Base-by-base conservation (phyloP, 2,888 invertebrate species). In the Willowsia nigromaculata region DNA sequence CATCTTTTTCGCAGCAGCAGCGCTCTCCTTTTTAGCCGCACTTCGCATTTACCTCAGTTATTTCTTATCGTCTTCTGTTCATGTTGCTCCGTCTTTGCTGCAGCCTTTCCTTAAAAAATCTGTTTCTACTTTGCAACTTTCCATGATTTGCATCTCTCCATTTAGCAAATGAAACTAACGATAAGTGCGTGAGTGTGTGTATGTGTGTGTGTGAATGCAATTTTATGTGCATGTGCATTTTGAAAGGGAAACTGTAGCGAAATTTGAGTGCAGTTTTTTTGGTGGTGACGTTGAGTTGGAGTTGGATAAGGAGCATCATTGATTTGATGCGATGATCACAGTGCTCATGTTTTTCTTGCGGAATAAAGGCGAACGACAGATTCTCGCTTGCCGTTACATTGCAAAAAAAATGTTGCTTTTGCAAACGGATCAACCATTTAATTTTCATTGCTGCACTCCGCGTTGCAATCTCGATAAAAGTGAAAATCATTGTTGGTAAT, bases 261-360 rank as follows among this genome's bases (percentile, higher is more conserved):
- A 76, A 76, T 25, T n/a, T 47, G 13, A 76, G 76, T 76, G 76
- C 76, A 76, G 76, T 76, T 76, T n/a, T n/a, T n/a, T 7, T 15
- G 76, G 76, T 13, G 50, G 50, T 76, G 76, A 76, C 76, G 76
- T 13, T 47, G 7, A 47, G 68, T 47, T 50, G 76, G 50, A 50
- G 30, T 50, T 50, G 33, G 76, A 76, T n/a, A n/a, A n/a, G n/a
- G n/a, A n/a, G n/a, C n/a, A n/a, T 47, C 76, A 76, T 50, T 76
- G 76, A 76, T 76, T 76, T 76, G 7, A 50, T 76, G 76, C 30
- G 22, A n/a, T 76, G 76, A 50, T 76, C 76, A 76, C 50, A 30
- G 50, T n/a, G 65, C 65, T 30, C 33, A 65, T 65, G 65, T n/a
- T n/a, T n/a, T n/a, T n/a, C n/a, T n/a, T n/a, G n/a, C n/a, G n/a